A percentile compares a stretch with the other conserved stretches of the same genome.
Evolutionary conservation across 2,797 vertebrate genomes (phyloP).

Genomic region (Megalops cyprinoides): DNA sequence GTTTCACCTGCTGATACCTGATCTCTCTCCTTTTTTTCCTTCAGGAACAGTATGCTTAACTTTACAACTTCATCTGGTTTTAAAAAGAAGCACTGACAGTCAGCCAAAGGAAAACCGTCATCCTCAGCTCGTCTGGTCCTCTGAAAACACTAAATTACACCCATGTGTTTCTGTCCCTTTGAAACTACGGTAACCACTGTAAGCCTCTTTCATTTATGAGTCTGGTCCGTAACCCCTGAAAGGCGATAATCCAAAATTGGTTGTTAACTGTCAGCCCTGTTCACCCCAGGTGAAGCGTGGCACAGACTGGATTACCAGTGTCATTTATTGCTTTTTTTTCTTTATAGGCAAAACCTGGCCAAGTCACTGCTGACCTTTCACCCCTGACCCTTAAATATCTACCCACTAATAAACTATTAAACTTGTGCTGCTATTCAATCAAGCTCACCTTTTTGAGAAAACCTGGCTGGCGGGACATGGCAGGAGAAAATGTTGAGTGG

Average conservation of each 20-base stretch:
- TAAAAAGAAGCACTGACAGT: not conserved
- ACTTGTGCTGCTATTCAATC: slow-evolving; percentile 82
- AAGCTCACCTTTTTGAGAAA: slow-evolving; percentile 59
- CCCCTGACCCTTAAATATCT: slow-evolving; percentile 81
- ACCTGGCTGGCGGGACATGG: not conserved
- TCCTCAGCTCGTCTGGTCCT: too few species aligned
- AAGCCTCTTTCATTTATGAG: slow-evolving; percentile 78
- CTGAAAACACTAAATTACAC: not conserved
- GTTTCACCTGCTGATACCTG: not conserved
- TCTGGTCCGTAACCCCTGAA: slow-evolving; percentile 80
- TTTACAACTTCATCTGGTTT: not conserved
- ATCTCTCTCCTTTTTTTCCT: not conserved
- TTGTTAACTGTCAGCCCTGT: slow-evolving; percentile 85
- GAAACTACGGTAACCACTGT: slow-evolving; percentile 72
- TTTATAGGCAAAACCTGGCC: slow-evolving; percentile 77
- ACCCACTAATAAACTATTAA: slow-evolving; percentile 81
- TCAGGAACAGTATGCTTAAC: not conserved
- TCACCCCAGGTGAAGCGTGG: slow-evolving; percentile 82
- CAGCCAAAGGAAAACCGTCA: not conserved
- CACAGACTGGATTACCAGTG: slow-evolving; percentile 81
- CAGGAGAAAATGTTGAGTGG: not conserved
- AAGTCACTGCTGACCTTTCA: slow-evolving; percentile 80
- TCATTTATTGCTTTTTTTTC: slow-evolving; percentile 74
- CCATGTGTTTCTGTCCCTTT: slow-evolving; percentile 3
- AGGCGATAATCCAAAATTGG: slow-evolving; percentile 84